Evolutionary conservation across 2,888 invertebrate genomes (phyloP), one percentile per base, ranked within the genome.

Genomic region (Volucella zonaria): DNA sequence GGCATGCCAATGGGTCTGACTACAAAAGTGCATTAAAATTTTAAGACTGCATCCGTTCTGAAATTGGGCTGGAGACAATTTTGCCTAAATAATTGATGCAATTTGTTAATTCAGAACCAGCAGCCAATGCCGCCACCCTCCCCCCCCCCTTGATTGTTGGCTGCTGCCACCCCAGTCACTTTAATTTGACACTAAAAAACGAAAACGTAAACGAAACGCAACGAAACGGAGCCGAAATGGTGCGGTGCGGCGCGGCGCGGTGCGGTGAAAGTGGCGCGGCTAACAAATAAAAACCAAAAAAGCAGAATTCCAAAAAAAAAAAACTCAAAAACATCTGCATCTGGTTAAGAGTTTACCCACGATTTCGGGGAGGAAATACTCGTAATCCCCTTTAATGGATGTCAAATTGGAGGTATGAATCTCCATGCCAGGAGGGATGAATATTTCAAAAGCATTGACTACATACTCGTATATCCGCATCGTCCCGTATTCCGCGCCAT

Each of bases 291-390:
- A 49, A 49, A 42, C 3, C 42, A 49, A 45, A 18, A 18, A 18
- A 18, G 2, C 1, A 18, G 2, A 18, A 18, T 18, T 2, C 18
- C n/a, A n/a, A 18, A 45, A 59, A 62, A 52, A 56, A 56, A 45
- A 23, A 56, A 43, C 8, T 3, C 4, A 31, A 31, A 31, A 67
- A 10, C 80, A 66, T 80, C 75, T 71, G 75, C 49, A n/a, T 54
- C 62, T 75, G 49, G 67, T 82, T 78, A 51, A 67, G n/a, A 78
- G 74, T 82, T 78, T 73, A 78, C 82, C 82, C 82, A 82, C 82
- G 82, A 82, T 56, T 38, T 66, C 15, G 11, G 56, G 38, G 18
- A 31, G 47, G 61, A 23, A 38, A 40, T 8, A 31, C 42, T 6
- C 40, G 64, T 73, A 78, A 78, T 71, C 52, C 68, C 14, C 61